A percentile compares a stretch with the other conserved stretches of the same genome.
Conservation (phyloP, 2,113 vertebrate genomes). For the Catagonus wagneri region DNA sequence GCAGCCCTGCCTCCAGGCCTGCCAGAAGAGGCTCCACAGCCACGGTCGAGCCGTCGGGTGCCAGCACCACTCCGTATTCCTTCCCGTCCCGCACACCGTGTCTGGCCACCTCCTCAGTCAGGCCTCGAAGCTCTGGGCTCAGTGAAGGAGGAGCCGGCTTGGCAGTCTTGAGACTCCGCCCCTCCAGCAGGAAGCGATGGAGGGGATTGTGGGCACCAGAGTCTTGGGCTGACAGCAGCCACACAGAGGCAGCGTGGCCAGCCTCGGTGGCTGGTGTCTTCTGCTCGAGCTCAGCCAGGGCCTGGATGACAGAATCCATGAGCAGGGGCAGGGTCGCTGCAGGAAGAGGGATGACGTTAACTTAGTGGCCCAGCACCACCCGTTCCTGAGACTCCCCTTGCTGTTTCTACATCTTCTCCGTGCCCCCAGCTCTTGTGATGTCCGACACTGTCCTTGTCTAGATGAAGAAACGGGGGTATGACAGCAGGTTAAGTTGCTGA, state of each 20-base stretch:
- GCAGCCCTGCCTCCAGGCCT: slow-evolving; percentile 88
- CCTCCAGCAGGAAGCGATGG: slow-evolving; percentile 78
- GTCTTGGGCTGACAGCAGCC: slow-evolving; percentile 50
- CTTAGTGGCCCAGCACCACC: not conserved
- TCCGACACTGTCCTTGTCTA: not conserved
- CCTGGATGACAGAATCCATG: slow-evolving; percentile 88
- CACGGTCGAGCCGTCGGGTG: slow-evolving; percentile 91
- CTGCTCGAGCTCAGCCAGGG: slow-evolving; percentile 85
- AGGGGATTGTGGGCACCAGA: slow-evolving; percentile 62
- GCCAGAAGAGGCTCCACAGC: slow-evolving; percentile 88
- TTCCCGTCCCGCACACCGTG: accelerated
- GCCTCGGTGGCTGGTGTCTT: not conserved
- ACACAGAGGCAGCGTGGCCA: not conserved
- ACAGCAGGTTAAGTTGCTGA: not conserved
- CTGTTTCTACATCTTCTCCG: not conserved
- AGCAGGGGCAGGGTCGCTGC: slow-evolving; percentile 82
- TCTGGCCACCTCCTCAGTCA: slow-evolving; percentile 72
- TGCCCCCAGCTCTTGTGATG: not conserved
- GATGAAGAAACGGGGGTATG: slow-evolving; percentile 1
- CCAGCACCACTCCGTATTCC: slow-evolving; percentile 89
- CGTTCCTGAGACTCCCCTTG: not conserved
- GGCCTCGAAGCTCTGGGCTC: slow-evolving; percentile 49
- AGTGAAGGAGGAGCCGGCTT: not conserved
- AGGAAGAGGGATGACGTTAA: not conserved
- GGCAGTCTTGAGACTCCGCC: accelerated